A percentile compares a stretch with the other conserved stretches of the same genome.
phyloP scores from a whole-genome alignment of 2,797 vertebrate genomes.

The Bradypus variegatus region DNA sequence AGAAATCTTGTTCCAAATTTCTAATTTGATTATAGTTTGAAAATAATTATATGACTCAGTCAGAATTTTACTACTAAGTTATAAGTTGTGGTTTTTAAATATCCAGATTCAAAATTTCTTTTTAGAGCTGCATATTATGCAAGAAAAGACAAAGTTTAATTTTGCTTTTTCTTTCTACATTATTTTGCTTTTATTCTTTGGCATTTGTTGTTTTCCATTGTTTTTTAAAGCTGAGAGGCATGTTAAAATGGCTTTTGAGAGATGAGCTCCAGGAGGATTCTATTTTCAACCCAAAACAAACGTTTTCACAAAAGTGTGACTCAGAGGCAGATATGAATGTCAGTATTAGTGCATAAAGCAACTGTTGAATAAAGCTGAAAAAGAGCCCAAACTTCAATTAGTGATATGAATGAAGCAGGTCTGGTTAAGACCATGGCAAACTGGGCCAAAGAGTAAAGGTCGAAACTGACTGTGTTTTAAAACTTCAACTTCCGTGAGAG shows the following conservation, averaged over 20 bases:
- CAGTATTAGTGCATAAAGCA: too few species aligned
- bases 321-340: too few species aligned
- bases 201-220: background rate
- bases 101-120: background rate
- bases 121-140: background rate
- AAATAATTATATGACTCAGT: background rate
- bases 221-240: background rate
- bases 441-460: too few species aligned
- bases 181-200: background rate
- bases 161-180: background rate
- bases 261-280: background rate
- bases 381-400: too few species aligned
- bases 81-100: background rate
- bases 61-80: background rate
- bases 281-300: background rate
- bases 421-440: too few species aligned
- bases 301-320: background rate
- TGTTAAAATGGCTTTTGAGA: background rate
- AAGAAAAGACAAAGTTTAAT: background rate
- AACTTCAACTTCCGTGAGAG: too few species aligned
- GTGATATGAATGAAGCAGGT: too few species aligned
- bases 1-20: background rate
- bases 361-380: too few species aligned
- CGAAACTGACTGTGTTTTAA: too few species aligned
- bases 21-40: background rate